Conservation (phyloP, 2,888 invertebrate species). For the Schrankia costaestrigalis region DNA sequence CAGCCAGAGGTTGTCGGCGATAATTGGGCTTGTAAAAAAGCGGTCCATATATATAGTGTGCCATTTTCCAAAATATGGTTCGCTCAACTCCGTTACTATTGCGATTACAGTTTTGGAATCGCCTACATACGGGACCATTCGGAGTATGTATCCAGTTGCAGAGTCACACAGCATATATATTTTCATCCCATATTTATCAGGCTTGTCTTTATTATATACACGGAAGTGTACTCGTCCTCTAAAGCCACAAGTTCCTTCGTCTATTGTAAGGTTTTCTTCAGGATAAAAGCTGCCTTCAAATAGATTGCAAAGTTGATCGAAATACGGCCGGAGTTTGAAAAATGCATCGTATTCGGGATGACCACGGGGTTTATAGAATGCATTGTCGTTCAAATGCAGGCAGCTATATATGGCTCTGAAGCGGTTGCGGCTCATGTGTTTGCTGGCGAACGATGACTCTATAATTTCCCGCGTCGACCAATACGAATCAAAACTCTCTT, state of each 20-base stretch:
- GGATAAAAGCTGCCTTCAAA: neutral
- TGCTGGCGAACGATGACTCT: too few relatives aligned
- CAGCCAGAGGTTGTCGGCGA: neutral
- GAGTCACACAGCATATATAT: too few relatives aligned
- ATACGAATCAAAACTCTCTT: constrained; percentile 17
- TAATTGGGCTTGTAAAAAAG: constrained; percentile 2
- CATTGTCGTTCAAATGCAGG: neutral
- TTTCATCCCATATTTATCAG: too few relatives aligned
- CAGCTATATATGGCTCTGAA: neutral
- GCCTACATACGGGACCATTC: neutral
- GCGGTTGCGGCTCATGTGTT: too few relatives aligned
- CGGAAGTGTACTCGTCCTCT: neutral
- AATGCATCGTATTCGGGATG: neutral
- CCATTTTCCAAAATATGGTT: constrained; percentile 1
- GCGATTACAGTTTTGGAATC: neutral
- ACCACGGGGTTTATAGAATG: neutral
- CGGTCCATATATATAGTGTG: constrained; percentile 9
- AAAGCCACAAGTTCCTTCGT: neutral
- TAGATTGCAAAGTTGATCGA: neutral
- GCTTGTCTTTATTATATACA: neutral
- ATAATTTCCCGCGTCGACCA: neutral
- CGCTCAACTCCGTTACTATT: neutral
- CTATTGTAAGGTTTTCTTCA: neutral
- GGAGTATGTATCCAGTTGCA: too few relatives aligned
- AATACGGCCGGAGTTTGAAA: neutral